A percentile compares a stretch with the other conserved stretches of the same genome.
phyloP scores from a whole-genome alignment of 2,797 vertebrate species.

The Mus spretus region DNA sequence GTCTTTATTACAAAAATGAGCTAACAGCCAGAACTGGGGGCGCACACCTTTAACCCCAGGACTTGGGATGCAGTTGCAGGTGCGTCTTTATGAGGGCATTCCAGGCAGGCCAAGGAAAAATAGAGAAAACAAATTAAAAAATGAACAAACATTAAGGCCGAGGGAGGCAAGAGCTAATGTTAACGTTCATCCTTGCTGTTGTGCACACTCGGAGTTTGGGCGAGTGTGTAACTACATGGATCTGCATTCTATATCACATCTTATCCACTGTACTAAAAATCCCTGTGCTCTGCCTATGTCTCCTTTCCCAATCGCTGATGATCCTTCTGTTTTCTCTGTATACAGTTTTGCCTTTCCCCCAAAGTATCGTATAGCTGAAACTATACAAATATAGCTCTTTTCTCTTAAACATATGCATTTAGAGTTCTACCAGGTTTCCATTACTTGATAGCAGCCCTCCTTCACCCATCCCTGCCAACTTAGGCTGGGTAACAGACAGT shows the following conservation, averaged over 20 bases:
- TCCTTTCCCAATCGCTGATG: background rate
- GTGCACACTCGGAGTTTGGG: background rate
- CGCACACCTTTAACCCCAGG: background rate
- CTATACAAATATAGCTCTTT: background rate
- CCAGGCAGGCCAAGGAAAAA: background rate
- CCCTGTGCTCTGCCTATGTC: background rate
- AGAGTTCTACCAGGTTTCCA: background rate
- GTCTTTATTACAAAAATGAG: background rate
- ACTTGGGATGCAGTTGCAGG: background rate
- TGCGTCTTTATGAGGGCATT: background rate
- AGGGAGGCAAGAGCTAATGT: background rate
- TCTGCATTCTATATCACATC: background rate
- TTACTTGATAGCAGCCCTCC: background rate
- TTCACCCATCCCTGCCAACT: no score
- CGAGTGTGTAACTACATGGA: background rate
- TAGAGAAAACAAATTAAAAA: background rate
- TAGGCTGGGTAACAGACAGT: background rate
- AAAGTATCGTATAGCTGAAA: background rate
- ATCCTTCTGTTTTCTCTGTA: background rate
- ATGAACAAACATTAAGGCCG: background rate
- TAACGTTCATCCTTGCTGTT: background rate
- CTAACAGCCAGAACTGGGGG: background rate
- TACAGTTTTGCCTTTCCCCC: background rate
- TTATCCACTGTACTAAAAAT: constrained; percentile 5
- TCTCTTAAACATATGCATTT: background rate